Conservation (phyloP, 2,113 vertebrate species). For the Gallinago jamesoni region DNA sequence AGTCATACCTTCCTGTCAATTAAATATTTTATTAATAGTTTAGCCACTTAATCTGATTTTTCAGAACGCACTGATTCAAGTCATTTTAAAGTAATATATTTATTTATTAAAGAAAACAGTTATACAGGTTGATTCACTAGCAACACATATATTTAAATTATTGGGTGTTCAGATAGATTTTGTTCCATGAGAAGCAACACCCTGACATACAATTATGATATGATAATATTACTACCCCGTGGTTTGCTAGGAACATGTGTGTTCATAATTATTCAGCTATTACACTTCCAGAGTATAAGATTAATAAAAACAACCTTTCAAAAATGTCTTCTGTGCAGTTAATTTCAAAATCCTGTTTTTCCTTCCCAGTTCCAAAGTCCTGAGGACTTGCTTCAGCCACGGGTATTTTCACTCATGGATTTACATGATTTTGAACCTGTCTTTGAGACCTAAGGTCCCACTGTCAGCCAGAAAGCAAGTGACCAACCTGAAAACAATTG, state of each 20-base stretch:
- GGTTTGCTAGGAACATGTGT: background rate
- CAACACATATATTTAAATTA: background rate
- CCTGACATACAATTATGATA: background rate
- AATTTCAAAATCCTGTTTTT: constrained; percentile 32
- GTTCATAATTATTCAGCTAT: background rate
- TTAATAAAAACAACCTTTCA: background rate
- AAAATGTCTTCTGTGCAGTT: background rate
- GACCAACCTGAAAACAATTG: constrained; percentile 66
- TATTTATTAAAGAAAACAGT: background rate
- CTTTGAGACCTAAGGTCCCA: background rate
- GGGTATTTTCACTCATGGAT: constrained; percentile 18
- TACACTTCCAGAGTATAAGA: background rate
- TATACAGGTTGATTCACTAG: background rate
- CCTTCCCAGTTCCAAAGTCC: background rate
- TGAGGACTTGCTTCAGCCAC: constrained; percentile 19
- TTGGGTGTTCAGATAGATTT: background rate
- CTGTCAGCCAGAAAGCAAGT: constrained; percentile 57
- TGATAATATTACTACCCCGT: background rate
- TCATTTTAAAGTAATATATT: background rate
- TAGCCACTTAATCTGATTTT: background rate
- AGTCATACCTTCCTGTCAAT: background rate
- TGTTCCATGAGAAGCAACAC: background rate
- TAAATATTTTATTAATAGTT: background rate
- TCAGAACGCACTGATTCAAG: background rate
- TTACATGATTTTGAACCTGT: constrained; percentile 24